Evolutionary conservation across 2,888 invertebrate species (phyloP).

Genomic region (Gryllus longicercus): DNA sequence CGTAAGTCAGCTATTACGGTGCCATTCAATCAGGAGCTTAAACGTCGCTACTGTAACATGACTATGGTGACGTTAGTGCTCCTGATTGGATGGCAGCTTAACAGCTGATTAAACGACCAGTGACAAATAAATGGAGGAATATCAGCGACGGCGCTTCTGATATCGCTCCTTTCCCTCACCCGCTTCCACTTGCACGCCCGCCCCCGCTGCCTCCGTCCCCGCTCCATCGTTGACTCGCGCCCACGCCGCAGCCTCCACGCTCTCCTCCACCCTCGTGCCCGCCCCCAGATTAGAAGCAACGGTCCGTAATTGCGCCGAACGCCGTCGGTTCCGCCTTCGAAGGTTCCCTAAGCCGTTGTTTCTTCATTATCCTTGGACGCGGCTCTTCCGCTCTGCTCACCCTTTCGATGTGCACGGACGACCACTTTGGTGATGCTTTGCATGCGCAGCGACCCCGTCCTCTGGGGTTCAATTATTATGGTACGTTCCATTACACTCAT

Average conservation of each 20-base stretch:
- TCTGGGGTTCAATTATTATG: neutral
- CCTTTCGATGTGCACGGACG: constrained; percentile 4
- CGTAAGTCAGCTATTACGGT: too few species aligned
- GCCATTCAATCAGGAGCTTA: too few species aligned
- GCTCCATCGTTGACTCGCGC: too few species aligned
- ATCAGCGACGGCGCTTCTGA: too few species aligned
- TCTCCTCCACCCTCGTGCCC: neutral
- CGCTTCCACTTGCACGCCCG: too few species aligned
- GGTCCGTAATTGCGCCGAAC: neutral
- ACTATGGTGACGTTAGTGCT: too few species aligned
- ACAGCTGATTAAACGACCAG: too few species aligned
- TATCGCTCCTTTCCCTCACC: too few species aligned
- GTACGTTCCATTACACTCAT: neutral
- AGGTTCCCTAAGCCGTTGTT: neutral
- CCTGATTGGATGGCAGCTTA: too few species aligned
- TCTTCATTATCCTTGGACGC: constrained; percentile 17
- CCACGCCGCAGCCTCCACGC: neutral
- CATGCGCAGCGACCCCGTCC: neutral
- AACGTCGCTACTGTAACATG: too few species aligned
- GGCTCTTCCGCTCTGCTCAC: neutral
- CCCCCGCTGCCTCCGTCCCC: too few species aligned
- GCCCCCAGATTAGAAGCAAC: neutral
- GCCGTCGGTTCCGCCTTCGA: neutral
- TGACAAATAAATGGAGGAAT: too few species aligned
- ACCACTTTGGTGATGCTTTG: neutral